Conservation (phyloP, 2,888 invertebrate species). For the Ommatoiulus sabulosus region DNA sequence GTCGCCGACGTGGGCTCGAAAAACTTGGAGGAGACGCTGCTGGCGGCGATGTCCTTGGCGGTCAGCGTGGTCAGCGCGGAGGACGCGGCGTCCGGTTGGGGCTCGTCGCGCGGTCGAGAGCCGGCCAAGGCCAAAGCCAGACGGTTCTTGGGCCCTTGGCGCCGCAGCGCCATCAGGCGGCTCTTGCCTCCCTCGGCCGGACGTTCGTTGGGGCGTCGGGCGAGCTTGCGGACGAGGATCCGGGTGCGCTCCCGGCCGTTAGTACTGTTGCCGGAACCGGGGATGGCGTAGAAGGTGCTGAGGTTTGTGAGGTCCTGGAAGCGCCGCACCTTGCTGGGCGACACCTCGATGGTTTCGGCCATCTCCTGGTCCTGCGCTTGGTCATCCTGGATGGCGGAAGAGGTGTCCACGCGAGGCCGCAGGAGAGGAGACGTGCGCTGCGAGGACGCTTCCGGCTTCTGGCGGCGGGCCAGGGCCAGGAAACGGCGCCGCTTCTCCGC, state of each 20-base stretch:
- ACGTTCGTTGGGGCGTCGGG: background rate
- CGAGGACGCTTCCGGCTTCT: background rate
- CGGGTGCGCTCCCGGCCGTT: slow-evolving; percentile 24
- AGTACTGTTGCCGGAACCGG: background rate
- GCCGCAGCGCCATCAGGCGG: background rate
- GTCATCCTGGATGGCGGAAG: background rate
- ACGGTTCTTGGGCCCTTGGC: slow-evolving; percentile 41
- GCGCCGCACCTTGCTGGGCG: slow-evolving; percentile 53
- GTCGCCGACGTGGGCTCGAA: slow-evolving; percentile 49
- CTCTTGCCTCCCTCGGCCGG: slow-evolving; percentile 43
- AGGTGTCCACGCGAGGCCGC: background rate
- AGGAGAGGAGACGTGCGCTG: background rate
- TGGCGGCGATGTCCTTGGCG: slow-evolving; percentile 12
- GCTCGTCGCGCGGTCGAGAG: background rate
- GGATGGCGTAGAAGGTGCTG: slow-evolving; percentile 42
- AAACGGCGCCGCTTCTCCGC: slow-evolving; percentile 55
- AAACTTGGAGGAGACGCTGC: background rate
- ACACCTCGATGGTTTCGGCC: slow-evolving; percentile 56
- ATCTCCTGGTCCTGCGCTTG: slow-evolving; percentile 51
- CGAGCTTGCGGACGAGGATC: slow-evolving; percentile 46
- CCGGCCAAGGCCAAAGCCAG: background rate
- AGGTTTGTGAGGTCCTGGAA: slow-evolving; percentile 20
- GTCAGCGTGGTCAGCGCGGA: background rate
- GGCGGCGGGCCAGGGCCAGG: slow-evolving; percentile 45
- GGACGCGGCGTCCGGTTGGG: background rate